A percentile compares a stretch with the other conserved stretches of the same genome.
phyloP scores from a whole-genome alignment of 2,888 invertebrate species.

The Epiblema foenella region DNA sequence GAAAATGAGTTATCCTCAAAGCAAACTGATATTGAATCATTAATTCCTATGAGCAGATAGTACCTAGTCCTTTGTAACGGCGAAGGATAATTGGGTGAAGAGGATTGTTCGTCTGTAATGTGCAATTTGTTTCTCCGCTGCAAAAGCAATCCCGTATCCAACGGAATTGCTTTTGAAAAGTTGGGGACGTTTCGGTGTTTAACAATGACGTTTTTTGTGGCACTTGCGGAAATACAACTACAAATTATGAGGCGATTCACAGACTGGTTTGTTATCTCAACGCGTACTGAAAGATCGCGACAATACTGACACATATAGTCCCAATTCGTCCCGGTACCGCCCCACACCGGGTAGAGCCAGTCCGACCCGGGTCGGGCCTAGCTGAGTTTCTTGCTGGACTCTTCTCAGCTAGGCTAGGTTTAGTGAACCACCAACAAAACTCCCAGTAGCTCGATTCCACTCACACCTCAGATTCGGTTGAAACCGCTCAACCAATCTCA shows the following conservation, averaged over 20 bases:
- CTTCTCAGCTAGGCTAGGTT: too few relatives aligned
- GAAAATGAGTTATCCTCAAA: constrained; percentile 6
- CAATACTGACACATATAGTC: too few relatives aligned
- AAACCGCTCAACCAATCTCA: too few relatives aligned
- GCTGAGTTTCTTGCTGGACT: too few relatives aligned
- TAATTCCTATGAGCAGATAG: constrained; percentile 8
- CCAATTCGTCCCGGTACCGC: too few relatives aligned
- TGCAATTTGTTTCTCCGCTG: neutral
- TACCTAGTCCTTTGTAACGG: constrained; percentile 11
- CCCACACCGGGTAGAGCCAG: too few relatives aligned
- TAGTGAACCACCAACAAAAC: too few relatives aligned
- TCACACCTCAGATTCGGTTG: too few relatives aligned
- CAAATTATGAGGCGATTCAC: neutral
- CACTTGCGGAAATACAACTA: neutral
- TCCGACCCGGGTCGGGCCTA: too few relatives aligned
- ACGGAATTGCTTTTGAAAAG: neutral
- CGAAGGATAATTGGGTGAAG: neutral
- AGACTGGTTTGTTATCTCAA: neutral
- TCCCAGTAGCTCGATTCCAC: too few relatives aligned
- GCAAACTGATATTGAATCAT: neutral
- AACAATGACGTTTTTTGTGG: neutral
- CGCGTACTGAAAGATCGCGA: neutral
- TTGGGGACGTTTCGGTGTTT: neutral
- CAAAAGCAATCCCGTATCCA: too few relatives aligned
- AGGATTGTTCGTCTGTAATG: neutral